These are phyloP conservation scores for Pangasius sanitwongsei DNA, from an alignment of 2,797 vertebrate genomes.

Conservation along the genomic window DNA sequence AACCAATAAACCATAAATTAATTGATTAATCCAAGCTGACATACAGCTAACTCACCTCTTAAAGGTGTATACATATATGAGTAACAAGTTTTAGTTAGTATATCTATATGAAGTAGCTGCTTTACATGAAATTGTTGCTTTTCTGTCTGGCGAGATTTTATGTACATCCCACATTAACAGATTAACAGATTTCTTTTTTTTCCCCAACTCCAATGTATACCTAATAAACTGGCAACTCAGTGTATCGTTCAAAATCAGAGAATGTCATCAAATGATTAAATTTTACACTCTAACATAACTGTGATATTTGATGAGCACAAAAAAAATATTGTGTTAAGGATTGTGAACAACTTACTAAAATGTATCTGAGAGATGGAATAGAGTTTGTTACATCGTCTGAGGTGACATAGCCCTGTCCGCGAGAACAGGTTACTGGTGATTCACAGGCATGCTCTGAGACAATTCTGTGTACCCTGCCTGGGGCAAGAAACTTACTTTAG, in stretches of 20 bases:
- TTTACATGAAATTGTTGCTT: not conserved
- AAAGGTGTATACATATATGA: not conserved
- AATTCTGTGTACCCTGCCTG: conserved; percentile 27
- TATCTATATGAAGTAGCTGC: not conserved
- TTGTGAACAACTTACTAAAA: conserved; percentile 5
- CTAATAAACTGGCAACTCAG: not conserved
- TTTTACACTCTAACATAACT: not conserved
- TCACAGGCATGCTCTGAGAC: conserved; percentile 16
- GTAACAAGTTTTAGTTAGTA: not conserved
- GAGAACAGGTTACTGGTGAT: conserved; percentile 9
- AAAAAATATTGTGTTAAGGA: not conserved
- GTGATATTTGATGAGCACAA: not conserved
- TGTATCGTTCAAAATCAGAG: not conserved
- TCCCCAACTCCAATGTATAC: not conserved
- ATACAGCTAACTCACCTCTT: not conserved
- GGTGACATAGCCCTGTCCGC: not conserved
- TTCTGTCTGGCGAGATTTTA: not conserved
- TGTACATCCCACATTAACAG: not conserved
- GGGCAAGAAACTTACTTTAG: conserved; percentile 20
- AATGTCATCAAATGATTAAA: not conserved
- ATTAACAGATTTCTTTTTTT: not conserved
- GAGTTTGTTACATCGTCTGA: conserved; percentile 14
- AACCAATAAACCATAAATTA: not conserved
- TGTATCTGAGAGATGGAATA: not conserved
- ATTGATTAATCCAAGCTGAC: not conserved